A percentile compares a stretch with the other conserved stretches of the same genome.
phyloP scores from a whole-genome alignment of 1,140 invertebrate species.

The Drosophila obscura region DNA sequence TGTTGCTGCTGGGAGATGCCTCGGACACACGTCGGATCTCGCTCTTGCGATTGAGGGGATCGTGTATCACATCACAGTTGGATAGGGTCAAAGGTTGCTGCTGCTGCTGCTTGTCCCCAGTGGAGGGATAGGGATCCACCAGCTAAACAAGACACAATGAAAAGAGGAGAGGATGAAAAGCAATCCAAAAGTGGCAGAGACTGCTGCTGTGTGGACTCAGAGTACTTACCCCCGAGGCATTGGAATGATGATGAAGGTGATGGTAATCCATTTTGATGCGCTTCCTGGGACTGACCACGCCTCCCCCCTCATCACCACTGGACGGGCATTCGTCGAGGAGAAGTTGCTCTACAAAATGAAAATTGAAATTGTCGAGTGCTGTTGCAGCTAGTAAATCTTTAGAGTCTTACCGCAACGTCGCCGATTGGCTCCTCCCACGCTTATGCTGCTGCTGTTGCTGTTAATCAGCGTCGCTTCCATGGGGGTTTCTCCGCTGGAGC shows the following conservation, averaged over 20 bases:
- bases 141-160: background rate
- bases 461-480: conserved; percentile 51
- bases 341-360: conserved; percentile 88
- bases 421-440: conserved; percentile 26
- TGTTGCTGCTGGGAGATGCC: conserved; percentile 12
- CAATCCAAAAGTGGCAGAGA: background rate
- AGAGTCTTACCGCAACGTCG: conserved; percentile 80
- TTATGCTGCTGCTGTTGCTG: conserved; percentile 23
- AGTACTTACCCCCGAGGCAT: conserved; percentile 81
- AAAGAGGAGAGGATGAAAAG: background rate
- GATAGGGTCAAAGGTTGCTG: conserved; percentile 67
- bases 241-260: conserved; percentile 79
- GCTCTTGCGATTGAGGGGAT: conserved; percentile 77
- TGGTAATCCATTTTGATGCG: conserved; percentile 86
- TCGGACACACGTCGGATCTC: conserved; percentile 79
- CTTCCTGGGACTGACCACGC: conserved; percentile 87
- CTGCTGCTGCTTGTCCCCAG: conserved; percentile 32
- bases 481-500: conserved; percentile 23
- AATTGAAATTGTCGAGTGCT: conserved; percentile 86
- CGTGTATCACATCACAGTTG: conserved; percentile 83
- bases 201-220: background rate
- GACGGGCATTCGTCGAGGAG: conserved; percentile 87
- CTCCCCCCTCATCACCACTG: conserved; percentile 87
- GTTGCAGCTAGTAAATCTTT: conserved; percentile 85
- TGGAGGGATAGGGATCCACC: conserved; percentile 23